Conservation (phyloP, 2,797 vertebrate genomes). For the Anolis apletophallus region DNA sequence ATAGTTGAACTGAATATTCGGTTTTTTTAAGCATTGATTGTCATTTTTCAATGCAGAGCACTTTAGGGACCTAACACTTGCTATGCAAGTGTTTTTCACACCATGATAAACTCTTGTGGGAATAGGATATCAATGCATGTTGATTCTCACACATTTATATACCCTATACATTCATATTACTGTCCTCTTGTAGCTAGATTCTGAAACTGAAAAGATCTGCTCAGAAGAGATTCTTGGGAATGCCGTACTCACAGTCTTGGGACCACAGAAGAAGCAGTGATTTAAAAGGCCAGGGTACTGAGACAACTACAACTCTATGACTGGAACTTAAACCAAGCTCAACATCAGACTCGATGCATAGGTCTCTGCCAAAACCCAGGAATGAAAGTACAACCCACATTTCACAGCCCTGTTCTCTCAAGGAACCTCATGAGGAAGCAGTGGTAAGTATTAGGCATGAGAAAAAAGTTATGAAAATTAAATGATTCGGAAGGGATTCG, state of each 20-base stretch:
- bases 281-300: background rate
- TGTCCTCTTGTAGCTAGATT: background rate
- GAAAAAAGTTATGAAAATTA: too few relatives aligned
- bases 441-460: background rate
- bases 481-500: too few relatives aligned
- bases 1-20: background rate
- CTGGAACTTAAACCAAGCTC: background rate
- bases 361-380: background rate
- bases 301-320: background rate
- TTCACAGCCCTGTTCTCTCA: background rate
- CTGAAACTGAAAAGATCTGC: background rate
- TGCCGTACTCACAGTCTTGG: background rate
- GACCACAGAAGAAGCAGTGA: background rate
- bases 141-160: background rate
- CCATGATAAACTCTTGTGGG: background rate
- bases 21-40: background rate
- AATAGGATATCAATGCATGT: background rate
- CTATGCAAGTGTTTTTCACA: background rate
- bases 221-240: background rate
- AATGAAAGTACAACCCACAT: background rate
- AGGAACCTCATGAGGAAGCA: background rate
- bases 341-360: background rate
- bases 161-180: background rate
- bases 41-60: background rate
- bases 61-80: background rate